These are phyloP conservation scores for Heteropelma amictum DNA, from an alignment of 2,888 invertebrate genomes.

Conservation along the genomic window DNA sequence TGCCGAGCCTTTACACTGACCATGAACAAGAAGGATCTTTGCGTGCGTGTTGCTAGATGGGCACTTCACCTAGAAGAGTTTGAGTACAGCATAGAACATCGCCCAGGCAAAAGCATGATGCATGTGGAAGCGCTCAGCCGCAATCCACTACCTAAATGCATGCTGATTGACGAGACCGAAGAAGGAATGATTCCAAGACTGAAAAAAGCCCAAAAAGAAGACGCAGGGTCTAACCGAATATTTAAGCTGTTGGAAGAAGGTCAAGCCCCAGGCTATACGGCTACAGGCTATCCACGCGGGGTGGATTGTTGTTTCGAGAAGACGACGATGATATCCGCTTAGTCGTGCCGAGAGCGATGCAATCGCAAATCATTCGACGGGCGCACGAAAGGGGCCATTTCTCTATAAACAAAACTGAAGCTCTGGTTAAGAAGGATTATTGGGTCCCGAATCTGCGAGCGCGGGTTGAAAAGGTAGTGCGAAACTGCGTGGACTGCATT, in stretches of 20 bases:
- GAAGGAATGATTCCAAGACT: not conserved
- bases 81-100: not conserved
- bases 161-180: not conserved
- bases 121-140: slow-evolving; percentile 4
- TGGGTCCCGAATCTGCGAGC: not conserved
- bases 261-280: not conserved
- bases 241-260: not conserved
- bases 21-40: not conserved
- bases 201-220: not conserved
- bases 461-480: no score
- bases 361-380: not conserved
- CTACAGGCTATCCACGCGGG: not conserved
- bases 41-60: not conserved
- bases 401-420: not conserved
- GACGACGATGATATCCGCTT: not conserved
- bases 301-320: not conserved
- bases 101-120: not conserved
- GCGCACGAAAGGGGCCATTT: not conserved
- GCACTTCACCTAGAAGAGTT: not conserved
- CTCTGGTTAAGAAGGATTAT: not conserved
- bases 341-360: not conserved
- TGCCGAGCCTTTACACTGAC: not conserved
- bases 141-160: not conserved
- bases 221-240: not conserved
- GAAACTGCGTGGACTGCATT: no score